A percentile compares a stretch with the other conserved stretches of the same genome.
These are phyloP conservation scores for Xylota segnis DNA, from an alignment of 2,888 invertebrate species.

Conservation along the genomic window DNA sequence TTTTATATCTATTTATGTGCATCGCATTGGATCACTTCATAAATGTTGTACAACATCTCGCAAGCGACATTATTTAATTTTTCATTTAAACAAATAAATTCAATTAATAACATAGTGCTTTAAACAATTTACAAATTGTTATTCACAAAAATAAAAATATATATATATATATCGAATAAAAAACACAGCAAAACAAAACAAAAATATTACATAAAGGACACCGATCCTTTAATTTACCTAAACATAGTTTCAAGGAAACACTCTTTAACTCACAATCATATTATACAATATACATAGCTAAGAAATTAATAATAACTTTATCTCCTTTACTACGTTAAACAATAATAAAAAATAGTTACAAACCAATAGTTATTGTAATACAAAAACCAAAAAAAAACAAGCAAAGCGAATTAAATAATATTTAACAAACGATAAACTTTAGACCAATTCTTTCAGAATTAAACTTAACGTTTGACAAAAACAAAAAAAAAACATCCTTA, in stretches of 20 bases:
- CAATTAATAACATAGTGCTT: conserved; percentile 68
- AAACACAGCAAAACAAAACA: conserved; percentile 29
- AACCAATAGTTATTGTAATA: conserved; percentile 51
- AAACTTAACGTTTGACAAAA: conserved; percentile 41
- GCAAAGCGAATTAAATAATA: conserved; percentile 66
- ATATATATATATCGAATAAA: conserved; percentile 10
- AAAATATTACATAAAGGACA: conserved; percentile 26
- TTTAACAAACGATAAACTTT: conserved; percentile 43
- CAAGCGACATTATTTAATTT: background rate
- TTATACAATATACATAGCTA: conserved; percentile 52
- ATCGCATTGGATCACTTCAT: too few species aligned
- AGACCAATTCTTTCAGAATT: conserved; percentile 72
- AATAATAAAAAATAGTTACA: conserved; percentile 36
- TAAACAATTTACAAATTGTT: conserved; percentile 75
- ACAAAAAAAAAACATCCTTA: conserved; percentile 31
- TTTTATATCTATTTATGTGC: too few species aligned
- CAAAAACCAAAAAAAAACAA: conserved; percentile 35
- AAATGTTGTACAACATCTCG: too few species aligned
- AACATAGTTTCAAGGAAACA: conserved; percentile 66
- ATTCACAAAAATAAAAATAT: conserved; percentile 30
- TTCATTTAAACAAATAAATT: conserved; percentile 21
- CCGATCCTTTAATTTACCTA: conserved; percentile 41
- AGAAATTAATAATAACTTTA: conserved; percentile 27
- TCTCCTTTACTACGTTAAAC: conserved; percentile 41
- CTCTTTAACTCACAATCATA: conserved; percentile 70